phyloP scores from a whole-genome alignment of 2,888 invertebrate species.

The Mayetiola destructor region DNA sequence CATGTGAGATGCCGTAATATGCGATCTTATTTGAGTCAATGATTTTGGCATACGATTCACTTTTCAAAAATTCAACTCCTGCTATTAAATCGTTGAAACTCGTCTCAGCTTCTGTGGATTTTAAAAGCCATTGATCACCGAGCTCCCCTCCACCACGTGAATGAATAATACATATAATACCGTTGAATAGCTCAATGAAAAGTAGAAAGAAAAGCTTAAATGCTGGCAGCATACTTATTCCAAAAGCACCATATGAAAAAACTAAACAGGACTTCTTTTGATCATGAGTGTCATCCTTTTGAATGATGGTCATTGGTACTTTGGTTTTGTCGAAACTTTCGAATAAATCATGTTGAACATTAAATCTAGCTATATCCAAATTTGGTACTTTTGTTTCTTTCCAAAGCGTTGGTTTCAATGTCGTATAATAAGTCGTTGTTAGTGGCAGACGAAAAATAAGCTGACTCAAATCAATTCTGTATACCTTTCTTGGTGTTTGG shows the following conservation, averaged over 20 bases:
- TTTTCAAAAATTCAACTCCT: constrained; percentile 3
- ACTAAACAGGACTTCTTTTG: not conserved
- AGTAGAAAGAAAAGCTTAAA: constrained; percentile 5
- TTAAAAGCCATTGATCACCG: constrained; percentile 7
- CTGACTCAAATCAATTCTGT: constrained; percentile 8
- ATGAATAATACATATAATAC: not conserved
- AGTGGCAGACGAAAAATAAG: not conserved
- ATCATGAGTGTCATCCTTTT: not conserved
- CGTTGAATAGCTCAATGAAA: constrained; percentile 7
- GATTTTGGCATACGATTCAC: not conserved
- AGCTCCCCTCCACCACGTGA: constrained; percentile 4
- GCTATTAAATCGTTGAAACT: constrained; percentile 9
- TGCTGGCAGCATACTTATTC: not conserved
- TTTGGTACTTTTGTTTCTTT: not conserved
- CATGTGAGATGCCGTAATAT: constrained; percentile 1
- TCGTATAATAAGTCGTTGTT: not conserved
- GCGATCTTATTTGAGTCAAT: constrained; percentile 6
- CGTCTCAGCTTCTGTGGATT: not conserved
- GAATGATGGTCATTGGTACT: constrained; percentile 13
- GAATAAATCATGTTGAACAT: constrained; percentile 3
- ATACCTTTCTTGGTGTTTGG: not conserved
- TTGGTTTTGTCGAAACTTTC: not conserved
- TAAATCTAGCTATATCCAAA: not conserved
- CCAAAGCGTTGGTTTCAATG: not conserved
- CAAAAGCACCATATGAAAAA: not conserved